Evolutionary conservation across 2,888 invertebrate genomes (phyloP).

Genomic region (Pachycephus smyrnensis): DNA sequence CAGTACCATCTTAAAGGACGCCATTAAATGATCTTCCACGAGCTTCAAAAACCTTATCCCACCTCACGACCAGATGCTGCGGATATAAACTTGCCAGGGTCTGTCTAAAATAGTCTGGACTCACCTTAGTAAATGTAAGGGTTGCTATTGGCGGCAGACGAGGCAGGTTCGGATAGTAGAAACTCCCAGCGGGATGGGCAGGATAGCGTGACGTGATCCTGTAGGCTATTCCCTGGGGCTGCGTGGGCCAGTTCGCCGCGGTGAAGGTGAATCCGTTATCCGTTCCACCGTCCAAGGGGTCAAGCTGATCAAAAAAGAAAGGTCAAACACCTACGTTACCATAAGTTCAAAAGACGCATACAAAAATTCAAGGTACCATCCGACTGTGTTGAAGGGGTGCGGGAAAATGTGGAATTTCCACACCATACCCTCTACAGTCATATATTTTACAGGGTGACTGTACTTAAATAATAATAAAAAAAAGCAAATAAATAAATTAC

Average conservation of each 20-base stretch:
- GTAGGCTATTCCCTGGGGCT: conserved; percentile 89
- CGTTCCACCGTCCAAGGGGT: conserved; percentile 93
- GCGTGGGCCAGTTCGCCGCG: conserved; percentile 95
- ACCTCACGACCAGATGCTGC: background rate
- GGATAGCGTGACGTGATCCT: conserved; percentile 90
- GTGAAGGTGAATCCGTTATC: conserved; percentile 97
- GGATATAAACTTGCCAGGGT: background rate
- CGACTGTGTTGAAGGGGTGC: background rate
- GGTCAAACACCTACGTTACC: background rate
- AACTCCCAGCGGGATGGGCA: conserved; percentile 92
- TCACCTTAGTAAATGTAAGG: conserved; percentile 91
- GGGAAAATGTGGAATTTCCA: background rate
- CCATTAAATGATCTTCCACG: background rate
- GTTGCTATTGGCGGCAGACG: conserved; percentile 90
- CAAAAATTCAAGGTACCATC: background rate
- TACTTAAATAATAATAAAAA: background rate
- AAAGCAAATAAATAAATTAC: conserved; percentile 65
- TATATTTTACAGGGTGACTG: background rate
- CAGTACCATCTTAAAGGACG: background rate
- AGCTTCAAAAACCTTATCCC: background rate
- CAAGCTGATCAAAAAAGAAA: conserved; percentile 72
- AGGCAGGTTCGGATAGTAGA: conserved; percentile 91
- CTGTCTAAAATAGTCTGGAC: background rate
- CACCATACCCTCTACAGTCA: background rate
- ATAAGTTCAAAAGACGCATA: background rate